These are phyloP conservation scores for Babyrousa celebensis DNA, from an alignment of 2,797 vertebrate genomes.

Conservation along the genomic window DNA sequence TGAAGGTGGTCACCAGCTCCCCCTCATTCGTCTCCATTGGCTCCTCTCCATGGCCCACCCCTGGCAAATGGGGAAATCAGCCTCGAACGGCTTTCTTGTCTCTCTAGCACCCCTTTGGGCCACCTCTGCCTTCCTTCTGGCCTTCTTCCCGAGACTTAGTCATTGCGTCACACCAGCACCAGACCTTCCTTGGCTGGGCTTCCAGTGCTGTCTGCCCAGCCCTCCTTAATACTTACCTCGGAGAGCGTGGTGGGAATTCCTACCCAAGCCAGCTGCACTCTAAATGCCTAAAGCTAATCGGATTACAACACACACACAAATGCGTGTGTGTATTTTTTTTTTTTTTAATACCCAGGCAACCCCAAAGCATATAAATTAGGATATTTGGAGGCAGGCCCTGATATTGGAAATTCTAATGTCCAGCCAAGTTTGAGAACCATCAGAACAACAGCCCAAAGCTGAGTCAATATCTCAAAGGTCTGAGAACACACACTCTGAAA, in stretches of 20 bases:
- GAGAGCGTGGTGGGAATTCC: not conserved
- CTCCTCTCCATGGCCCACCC: not conserved
- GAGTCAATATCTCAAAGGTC: not conserved
- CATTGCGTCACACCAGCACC: not conserved
- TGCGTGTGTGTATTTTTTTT: not conserved
- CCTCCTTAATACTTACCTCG: not conserved
- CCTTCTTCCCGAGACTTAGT: slow-evolving; percentile 20
- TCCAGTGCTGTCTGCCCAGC: not conserved
- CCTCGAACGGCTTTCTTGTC: not conserved
- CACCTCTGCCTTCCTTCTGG: slow-evolving; percentile 62
- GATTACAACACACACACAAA: not conserved
- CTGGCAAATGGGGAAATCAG: not conserved
- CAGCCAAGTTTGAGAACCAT: not conserved
- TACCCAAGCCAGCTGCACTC: not conserved
- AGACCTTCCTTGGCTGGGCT: slow-evolving; percentile 24
- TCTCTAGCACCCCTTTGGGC: not conserved
- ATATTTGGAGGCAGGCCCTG: not conserved
- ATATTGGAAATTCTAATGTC: not conserved
- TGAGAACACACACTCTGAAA: not conserved
- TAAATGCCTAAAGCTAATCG: not conserved
- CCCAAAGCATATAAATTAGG: not conserved
- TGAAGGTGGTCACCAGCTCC: not conserved
- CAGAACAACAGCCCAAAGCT: not conserved
- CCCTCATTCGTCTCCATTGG: not conserved
- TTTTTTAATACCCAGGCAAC: not conserved